Base-by-base conservation (phyloP, 2,797 vertebrate genomes). In the Hypotaenidia okinawae region DNA sequence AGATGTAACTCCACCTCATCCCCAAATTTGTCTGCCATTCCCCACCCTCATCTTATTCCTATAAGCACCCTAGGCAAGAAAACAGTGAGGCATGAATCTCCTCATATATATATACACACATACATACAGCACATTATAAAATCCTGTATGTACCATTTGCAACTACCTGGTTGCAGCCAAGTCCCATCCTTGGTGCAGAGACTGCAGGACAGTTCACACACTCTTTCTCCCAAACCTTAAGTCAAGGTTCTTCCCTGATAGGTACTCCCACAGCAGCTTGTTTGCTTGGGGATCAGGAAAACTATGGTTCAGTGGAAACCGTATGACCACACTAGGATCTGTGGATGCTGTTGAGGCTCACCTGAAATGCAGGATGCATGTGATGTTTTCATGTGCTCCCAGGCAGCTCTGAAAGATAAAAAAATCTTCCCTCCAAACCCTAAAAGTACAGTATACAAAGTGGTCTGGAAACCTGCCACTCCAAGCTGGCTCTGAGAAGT, bases 391-490 rank as follows among this genome's bases (percentile, higher is more conserved):
- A 43, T 10, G 2, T 47, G 30, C 28, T 91, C 61, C 76, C 17
- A 41, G 33, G 33, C 79, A 89, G 16, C 41, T 35, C 72, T 62
- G 24, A 22, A 82, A 70, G 68, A 69, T 13, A 67, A 33, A 11
- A 64, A 54, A 18, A 63, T 41, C n/a, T 28, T 70, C 45, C 69
- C 23, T 59, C 68, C 78, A 73, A 73, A 47, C 28, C n/a, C 33
- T 24, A 84, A 17, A 82, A 7, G 3, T 13, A 32, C 51, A 73
- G 59, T 24, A 19, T 16, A 39, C 17, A 70, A 61, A 76, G 52
- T 33, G 64, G 39, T 83, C 52, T 95, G 89, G 91, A 94, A 92
- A 39, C 18, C 32, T 78, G 64, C 68, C 79, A 78, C 49, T 83
- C 35, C 25, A 74, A 54, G 39, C 49, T 80, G 64, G 66, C 51